These are phyloP conservation scores for Sesia bembeciformis DNA, from an alignment of 2,888 invertebrate species.

Conservation along the genomic window DNA sequence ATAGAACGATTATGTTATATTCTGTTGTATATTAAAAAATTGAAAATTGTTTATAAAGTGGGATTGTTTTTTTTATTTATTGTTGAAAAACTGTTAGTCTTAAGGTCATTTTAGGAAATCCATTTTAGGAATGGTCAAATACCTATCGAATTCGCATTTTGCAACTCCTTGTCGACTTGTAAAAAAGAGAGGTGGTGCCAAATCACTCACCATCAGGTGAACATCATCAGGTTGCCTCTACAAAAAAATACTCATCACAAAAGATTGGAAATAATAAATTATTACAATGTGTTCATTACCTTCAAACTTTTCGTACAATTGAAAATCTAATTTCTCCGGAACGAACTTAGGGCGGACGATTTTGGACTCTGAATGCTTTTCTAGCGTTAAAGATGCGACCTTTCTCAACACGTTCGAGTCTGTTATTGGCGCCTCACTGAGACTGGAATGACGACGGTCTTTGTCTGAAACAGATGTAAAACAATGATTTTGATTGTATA, in stretches of 20 bases:
- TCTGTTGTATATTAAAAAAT: too few relatives aligned
- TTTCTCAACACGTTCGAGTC: slow-evolving; percentile 86
- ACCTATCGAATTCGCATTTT: too few relatives aligned
- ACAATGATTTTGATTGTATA: too few relatives aligned
- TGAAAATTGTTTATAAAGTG: too few relatives aligned
- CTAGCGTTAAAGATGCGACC: slow-evolving; percentile 87
- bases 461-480: slow-evolving; percentile 25
- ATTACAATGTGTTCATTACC: slow-evolving; percentile 63
- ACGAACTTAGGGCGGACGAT: slow-evolving; percentile 83
- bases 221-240: not conserved
- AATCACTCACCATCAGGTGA: too few relatives aligned
- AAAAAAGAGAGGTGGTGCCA: too few relatives aligned
- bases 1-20: too few relatives aligned
- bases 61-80: too few relatives aligned
- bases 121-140: too few relatives aligned
- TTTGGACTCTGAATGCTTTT: slow-evolving; percentile 80
- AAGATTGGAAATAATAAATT: not conserved
- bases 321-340: slow-evolving; percentile 90
- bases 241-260: not conserved
- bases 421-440: slow-evolving; percentile 58
- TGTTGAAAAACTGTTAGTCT: too few relatives aligned
- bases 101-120: too few relatives aligned
- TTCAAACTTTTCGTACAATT: slow-evolving; percentile 93
- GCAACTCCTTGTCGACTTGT: too few relatives aligned
- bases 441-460: slow-evolving; percentile 61